Base-by-base conservation (phyloP, 2,113 vertebrate species). In the Lepidothrix coronata region DNA sequence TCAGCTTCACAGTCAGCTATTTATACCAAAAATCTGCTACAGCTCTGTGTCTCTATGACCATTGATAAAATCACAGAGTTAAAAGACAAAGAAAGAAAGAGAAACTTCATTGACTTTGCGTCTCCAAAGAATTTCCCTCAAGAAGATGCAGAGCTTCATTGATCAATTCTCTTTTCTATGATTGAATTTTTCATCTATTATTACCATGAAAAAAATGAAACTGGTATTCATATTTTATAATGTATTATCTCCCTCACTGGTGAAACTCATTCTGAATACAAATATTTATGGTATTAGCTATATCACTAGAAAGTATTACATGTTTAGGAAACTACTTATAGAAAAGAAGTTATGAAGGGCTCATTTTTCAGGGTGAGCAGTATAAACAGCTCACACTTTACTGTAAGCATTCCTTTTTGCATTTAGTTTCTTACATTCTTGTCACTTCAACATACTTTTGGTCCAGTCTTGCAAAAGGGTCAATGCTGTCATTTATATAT, bases 401-500 rank as follows among this genome's bases (percentile, higher is more conserved):
- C 35, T 63, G n/a, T n/a, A 79, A 41, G 18, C 24, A 43, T 23
- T 9, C 5, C 11, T 59, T 51, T 48, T 68, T 54, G 21, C 23
- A 57, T 62, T 52, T 74, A 24, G 8, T 57, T 85, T 17, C 49
- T 71, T 68, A 48, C 10, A 12, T 75, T 66, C 8, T 3, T 9
- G 23, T 28, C 4, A 71, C 57, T 85, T 78, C 39, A 54, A 54
- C 24, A 44, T 23, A 25, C 1, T 52, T 91, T 85, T 65, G 41
- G 37, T 33, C 41, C 35, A 57, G 19, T 43, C 33, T 37, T 35
- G 75, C 6, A 31, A 71, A 93, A 57, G 6, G 18, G 48, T 39
- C 0, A 0, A 18, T 1, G 2, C 2, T 71, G 13, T 68, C 1
- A 0, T n/a, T 78, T 1, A 0, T 61, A 1, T 22, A 49, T 43